Evolutionary conservation across 2,888 invertebrate species (phyloP).

Genomic region (Lasioglossum figueresi): DNA sequence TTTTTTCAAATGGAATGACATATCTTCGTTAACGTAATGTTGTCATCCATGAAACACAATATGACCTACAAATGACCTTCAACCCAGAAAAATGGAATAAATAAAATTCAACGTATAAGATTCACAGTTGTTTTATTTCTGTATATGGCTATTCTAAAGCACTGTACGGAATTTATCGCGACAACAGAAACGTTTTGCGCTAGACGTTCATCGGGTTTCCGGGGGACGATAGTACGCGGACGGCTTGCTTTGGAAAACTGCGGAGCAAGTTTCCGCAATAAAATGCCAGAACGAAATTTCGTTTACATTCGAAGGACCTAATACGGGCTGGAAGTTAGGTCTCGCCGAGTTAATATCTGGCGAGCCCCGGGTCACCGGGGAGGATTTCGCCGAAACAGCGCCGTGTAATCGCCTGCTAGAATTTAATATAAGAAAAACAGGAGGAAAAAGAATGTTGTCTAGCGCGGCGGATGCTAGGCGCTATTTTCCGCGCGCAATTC

Average conservation of each 20-base stretch:
- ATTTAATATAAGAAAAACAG: slow-evolving; percentile 30
- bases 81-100: too few species aligned
- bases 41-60: too few species aligned
- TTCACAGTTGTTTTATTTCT: too few species aligned
- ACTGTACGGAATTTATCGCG: background rate
- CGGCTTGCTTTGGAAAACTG: background rate
- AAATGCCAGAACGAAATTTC: background rate
- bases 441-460: slow-evolving; percentile 27
- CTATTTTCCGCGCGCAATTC: slow-evolving; percentile 25
- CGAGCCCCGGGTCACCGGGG: background rate
- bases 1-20: too few species aligned
- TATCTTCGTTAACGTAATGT: too few species aligned
- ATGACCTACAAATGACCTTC: too few species aligned
- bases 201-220: background rate
- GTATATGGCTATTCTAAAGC: background rate
- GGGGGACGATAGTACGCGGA: background rate
- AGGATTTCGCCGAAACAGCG: slow-evolving; percentile 18
- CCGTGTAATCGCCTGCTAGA: slow-evolving; percentile 25
- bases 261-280: background rate
- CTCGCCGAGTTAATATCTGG: slow-evolving; percentile 19
- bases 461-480: slow-evolving; percentile 17
- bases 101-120: too few species aligned
- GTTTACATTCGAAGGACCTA: background rate
- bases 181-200: background rate
- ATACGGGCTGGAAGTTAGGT: background rate